phyloP scores from a whole-genome alignment of 2,113 vertebrate species.

The Brachyhypopomus gauderio region DNA sequence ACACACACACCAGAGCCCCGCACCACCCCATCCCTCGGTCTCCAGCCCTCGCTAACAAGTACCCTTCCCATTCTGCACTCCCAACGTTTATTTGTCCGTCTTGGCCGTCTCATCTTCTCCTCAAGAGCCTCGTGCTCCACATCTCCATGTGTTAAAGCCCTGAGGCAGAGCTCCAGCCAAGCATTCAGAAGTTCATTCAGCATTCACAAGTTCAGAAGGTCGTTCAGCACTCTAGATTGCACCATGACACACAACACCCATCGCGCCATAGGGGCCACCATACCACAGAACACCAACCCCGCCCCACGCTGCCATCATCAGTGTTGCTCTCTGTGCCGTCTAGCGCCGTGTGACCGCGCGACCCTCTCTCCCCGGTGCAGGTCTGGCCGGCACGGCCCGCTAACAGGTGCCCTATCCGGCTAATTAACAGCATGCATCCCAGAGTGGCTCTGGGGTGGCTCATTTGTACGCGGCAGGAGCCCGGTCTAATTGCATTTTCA shows the following conservation, averaged over 20 bases:
- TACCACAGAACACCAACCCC: not conserved
- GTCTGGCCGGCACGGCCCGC: slow-evolving; percentile 31
- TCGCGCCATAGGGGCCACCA: not conserved
- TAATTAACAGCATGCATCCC: slow-evolving; percentile 57
- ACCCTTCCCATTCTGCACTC: slow-evolving; percentile 3
- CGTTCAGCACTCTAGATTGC: not conserved
- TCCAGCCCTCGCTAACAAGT: slow-evolving; percentile 42
- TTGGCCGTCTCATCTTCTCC: not conserved
- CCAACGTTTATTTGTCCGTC: not conserved
- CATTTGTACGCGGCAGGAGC: slow-evolving; percentile 57
- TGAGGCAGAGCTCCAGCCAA: not conserved
- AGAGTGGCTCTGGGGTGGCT: slow-evolving; percentile 53
- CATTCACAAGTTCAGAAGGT: not conserved
- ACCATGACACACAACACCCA: not conserved
- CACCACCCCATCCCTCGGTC: slow-evolving; percentile 33
- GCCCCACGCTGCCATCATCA: not conserved
- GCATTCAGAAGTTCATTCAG: not conserved
- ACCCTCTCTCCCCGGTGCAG: slow-evolving; percentile 23
- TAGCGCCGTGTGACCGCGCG: slow-evolving; percentile 29
- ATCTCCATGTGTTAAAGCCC: slow-evolving; percentile 1
- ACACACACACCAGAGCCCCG: slow-evolving; percentile 13
- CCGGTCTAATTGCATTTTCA: slow-evolving; percentile 59
- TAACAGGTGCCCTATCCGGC: slow-evolving; percentile 58
- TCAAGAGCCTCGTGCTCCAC: slow-evolving; percentile 11
- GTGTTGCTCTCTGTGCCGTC: not conserved